Evolutionary conservation across 2,113 vertebrate species (phyloP), one percentile per base, ranked within the genome.

Genomic region (Leucosticte australis): DNA sequence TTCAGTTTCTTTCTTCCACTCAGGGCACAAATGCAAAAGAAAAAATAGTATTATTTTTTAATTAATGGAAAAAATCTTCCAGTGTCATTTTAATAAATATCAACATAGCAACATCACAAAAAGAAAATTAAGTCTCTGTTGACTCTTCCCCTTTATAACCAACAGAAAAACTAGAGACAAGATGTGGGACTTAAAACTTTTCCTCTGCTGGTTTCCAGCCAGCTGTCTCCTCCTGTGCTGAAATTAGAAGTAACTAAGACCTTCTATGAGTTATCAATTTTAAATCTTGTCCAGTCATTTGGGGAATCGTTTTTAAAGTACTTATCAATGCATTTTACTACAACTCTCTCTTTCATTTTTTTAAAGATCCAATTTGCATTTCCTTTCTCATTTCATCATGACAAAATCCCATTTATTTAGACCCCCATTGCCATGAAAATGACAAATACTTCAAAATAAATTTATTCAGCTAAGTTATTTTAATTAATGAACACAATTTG

Each of bases 231-330:
- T 67, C 85, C 79, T 73, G 41, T 60, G 89, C 57, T 83, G 73
- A 92, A 90, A 96, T 92, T 78, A 90, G 42, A 71, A 79, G 37
- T 83, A 95, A 94, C 63, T 78, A 59, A 52, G 59, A 46, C 37
- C 41, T 69, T 84, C 82, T 62, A 28, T 37, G 87, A 83, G 35
- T 71, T 81, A 93, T 75, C 79, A 94, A 12, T 71, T 79, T 82
- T 31, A 79, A 47, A 87, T 52, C 41, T 49, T 70, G 37, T 47
- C 55, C 78, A 79, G 33, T 79, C 75, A 85, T 64, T 44, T 75
- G 22, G 33, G 26, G 20, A 18, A 16, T 74, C 3, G 6, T 79
- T 79, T 81, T 53, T 7, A 37, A 94, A 95, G 13, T 56, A 82
- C 73, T 89, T 88, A 92, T 65, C 47, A 56, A 28, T 28, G 24